Percentiles rank a stretch among this genome's conserved stretches.
phyloP scores from a whole-genome alignment of 2,888 invertebrate genomes.

The Crioceris asparagi region DNA sequence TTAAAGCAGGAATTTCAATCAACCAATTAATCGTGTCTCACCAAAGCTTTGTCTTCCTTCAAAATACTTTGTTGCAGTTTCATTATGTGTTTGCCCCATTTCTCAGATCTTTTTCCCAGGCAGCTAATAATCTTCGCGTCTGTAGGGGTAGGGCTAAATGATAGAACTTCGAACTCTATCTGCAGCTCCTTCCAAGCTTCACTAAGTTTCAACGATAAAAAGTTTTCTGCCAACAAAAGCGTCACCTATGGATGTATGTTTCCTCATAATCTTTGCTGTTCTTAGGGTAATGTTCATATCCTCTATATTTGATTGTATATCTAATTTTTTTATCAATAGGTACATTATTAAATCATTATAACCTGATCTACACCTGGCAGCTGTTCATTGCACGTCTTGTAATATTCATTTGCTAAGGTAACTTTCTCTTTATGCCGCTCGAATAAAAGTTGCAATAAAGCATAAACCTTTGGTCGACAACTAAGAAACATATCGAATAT shows the following conservation, averaged over 20 bases:
- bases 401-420: slow-evolving; percentile 33
- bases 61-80: slow-evolving; percentile 30
- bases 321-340: neutral
- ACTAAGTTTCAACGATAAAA: slow-evolving; percentile 36
- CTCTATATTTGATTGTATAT: neutral
- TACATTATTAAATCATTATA: slow-evolving; percentile 3
- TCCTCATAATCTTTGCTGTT: neutral
- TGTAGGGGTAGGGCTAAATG: slow-evolving; percentile 31
- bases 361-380: slow-evolving; percentile 33
- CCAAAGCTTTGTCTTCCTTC: slow-evolving; percentile 22
- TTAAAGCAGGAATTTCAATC: no score
- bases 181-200: slow-evolving; percentile 39
- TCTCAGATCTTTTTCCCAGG: slow-evolving; percentile 31
- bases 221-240: slow-evolving; percentile 36
- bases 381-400: slow-evolving; percentile 31
- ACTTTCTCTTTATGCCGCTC: slow-evolving; percentile 29
- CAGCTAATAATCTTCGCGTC: slow-evolving; percentile 33
- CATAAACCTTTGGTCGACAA: slow-evolving; percentile 39
- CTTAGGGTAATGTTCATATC: neutral
- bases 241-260: slow-evolving; percentile 31
- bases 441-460: slow-evolving; percentile 34
- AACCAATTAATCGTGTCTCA: no score
- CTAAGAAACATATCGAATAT: slow-evolving; percentile 36
- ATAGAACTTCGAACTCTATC: slow-evolving; percentile 30
- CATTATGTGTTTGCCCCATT: slow-evolving; percentile 32